Evolutionary conservation across 2,797 vertebrate species (phyloP).

Genomic region (Pachyuromys duprasi): DNA sequence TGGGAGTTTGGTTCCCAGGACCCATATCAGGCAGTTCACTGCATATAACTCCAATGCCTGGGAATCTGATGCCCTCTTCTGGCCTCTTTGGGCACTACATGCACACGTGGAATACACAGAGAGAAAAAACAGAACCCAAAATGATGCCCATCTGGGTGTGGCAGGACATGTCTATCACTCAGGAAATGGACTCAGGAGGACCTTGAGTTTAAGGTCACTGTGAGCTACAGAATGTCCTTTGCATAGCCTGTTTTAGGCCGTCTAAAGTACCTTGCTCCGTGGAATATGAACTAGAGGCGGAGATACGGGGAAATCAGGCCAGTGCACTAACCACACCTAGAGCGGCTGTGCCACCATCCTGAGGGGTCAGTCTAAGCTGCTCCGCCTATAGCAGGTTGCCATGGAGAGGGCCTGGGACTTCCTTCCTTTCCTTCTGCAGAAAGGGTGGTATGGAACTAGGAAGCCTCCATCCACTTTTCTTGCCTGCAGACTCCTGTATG

Average conservation of each 20-base stretch:
- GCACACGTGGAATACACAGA: no score
- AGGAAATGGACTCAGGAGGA: background rate
- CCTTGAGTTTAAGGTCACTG: background rate
- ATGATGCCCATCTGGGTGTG: background rate
- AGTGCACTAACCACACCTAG: fast-evolving
- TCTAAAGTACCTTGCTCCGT: fast-evolving
- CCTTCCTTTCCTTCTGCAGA: no score
- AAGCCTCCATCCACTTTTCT: background rate
- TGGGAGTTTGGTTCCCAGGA: no score
- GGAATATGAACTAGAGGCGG: fast-evolving
- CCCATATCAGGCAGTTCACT: background rate
- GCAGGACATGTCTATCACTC: background rate
- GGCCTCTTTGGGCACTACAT: background rate
- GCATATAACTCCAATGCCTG: background rate
- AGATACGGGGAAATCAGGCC: background rate
- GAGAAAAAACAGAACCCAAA: background rate
- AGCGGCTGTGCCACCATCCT: fast-evolving
- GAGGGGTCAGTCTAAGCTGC: background rate
- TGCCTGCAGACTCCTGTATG: background rate
- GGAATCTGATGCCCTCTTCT: background rate
- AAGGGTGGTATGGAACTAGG: fast-evolving
- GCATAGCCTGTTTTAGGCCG: background rate
- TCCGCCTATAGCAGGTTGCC: no score
- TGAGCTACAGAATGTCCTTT: background rate
- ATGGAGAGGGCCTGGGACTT: background rate